A percentile compares a stretch with the other conserved stretches of the same genome.
Evolutionary conservation across 1,140 invertebrate species (phyloP).

Genomic region (Thaumetopoea pityocampa): DNA sequence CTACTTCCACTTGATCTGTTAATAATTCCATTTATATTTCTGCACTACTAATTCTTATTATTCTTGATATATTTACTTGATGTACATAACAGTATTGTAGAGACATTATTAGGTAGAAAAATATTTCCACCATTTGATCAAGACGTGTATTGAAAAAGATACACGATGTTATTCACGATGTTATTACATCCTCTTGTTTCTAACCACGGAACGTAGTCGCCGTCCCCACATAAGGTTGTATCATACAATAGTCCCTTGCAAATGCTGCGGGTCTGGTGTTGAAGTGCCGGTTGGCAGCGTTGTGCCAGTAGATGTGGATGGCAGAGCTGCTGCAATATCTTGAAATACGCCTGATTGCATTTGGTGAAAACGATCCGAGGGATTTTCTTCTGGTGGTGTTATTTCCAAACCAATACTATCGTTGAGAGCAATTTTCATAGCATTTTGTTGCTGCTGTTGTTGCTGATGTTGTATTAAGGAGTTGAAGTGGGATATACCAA

Average conservation of each 20-base stretch:
- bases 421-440: constrained; percentile 89
- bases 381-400: constrained; percentile 86
- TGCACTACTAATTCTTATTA: too few relatives aligned
- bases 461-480: constrained; percentile 79
- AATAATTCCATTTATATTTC: too few relatives aligned
- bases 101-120: too few relatives aligned
- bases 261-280: constrained; percentile 82
- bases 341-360: constrained; percentile 54
- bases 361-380: constrained; percentile 73
- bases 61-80: too few relatives aligned
- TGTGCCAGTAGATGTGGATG: constrained; percentile 69
- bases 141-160: too few relatives aligned
- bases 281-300: constrained; percentile 37
- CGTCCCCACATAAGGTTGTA: constrained; percentile 93
- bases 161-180: too few relatives aligned
- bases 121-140: too few relatives aligned
- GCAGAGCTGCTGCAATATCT: constrained; percentile 72
- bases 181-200: constrained; percentile 84
- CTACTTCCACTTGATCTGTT: too few relatives aligned
- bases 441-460: constrained; percentile 79
- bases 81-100: too few relatives aligned
- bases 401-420: constrained; percentile 91
- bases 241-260: constrained; percentile 94
- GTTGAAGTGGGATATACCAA: constrained; percentile 86
- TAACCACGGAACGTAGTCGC: constrained; percentile 80